Conservation (phyloP, 2,797 vertebrate species). For the Tenualosa thibaudeaui region DNA sequence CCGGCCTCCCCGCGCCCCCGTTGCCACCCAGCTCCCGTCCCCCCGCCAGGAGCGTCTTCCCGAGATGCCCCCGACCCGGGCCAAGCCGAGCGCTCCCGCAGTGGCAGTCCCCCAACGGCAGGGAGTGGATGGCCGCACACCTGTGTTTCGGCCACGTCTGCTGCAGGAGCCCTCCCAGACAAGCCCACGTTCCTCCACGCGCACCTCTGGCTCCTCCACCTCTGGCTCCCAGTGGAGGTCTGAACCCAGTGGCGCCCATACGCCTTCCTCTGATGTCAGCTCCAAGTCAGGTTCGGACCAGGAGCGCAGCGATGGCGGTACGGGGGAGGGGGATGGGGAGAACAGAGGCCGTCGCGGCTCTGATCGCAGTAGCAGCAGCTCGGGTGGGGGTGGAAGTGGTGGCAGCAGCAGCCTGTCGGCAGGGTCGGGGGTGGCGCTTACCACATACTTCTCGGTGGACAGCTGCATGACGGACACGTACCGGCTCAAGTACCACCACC, state of each 20-base stretch:
- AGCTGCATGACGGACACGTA: constrained; percentile 98
- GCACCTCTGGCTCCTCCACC: constrained; percentile 5
- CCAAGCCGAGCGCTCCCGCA: constrained; percentile 60
- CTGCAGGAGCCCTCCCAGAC: constrained; percentile 68
- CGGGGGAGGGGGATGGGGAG: constrained; percentile 68
- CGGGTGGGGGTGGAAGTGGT: background rate
- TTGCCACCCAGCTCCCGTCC: constrained; percentile 44
- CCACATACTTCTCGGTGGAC: constrained; percentile 96
- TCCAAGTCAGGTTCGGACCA: constrained; percentile 73
- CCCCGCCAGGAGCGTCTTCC: constrained; percentile 57
- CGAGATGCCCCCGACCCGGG: constrained; percentile 76
- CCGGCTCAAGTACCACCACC: constrained; percentile 94
- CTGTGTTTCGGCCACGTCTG: constrained; percentile 63
- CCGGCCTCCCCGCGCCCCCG: constrained; percentile 47
- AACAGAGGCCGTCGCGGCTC: constrained; percentile 60
- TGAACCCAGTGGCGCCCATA: constrained; percentile 60
- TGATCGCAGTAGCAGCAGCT: constrained; percentile 31
- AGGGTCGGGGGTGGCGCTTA: constrained; percentile 81
- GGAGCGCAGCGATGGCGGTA: constrained; percentile 68
- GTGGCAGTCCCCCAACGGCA: constrained; percentile 46
- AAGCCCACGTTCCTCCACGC: constrained; percentile 52
- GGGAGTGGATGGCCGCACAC: constrained; percentile 56
- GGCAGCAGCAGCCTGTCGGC: constrained; percentile 43
- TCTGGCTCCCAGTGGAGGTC: constrained; percentile 60
- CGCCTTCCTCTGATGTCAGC: constrained; percentile 68